Evolutionary conservation across 2,888 invertebrate genomes (phyloP), one percentile per base, ranked within the genome.

Genomic region (Agrotis puta): DNA sequence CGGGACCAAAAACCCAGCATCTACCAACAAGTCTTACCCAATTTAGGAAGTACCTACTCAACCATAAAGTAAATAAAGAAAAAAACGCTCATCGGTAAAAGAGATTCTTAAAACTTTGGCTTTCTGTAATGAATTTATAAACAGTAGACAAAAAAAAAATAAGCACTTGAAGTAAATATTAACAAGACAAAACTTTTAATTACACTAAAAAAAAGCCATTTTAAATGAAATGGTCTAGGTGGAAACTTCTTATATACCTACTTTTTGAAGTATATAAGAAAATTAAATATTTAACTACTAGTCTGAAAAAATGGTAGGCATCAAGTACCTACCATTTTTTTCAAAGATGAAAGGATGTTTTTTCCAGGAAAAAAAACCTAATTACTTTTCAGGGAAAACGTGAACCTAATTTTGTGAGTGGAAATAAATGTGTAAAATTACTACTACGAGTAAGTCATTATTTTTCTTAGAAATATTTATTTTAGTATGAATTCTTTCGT

Each of bases 141-240:
- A 33, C 59, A 74, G 64, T 54, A 48, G 56, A 54, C 16, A 68
- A n/a, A n/a, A n/a, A n/a, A n/a, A n/a, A n/a, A n/a, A n/a, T n/a
- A n/a, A 50, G 50, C 16, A 47, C 48, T 56, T 39, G 22, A 53
- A 51, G 61, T 50, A 47, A 22, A 43, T 69, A 45, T 11, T 39
- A 22, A 67, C 27, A 59, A 62, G 27, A 57, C 43, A 77, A 62
- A 69, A 77, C 47, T 74, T 77, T 77, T 62, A 74, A 77, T 62
- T 68, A 68, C 69, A 39, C 24, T 1, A 47, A 68, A 33, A 61
- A 50, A 75, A 61, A 59, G 43, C 5, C 9, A n/a, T 24, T 67
- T 54, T 13, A 16, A 48, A 20, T 13, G 27, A 64, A 74, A 48
- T 58, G 14, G 20, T 39, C 47, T 45, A 14, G 16, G 11, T 58